Evolutionary conservation across 2,113 vertebrate species (phyloP).

Genomic region (Mystacornis crossleyi): DNA sequence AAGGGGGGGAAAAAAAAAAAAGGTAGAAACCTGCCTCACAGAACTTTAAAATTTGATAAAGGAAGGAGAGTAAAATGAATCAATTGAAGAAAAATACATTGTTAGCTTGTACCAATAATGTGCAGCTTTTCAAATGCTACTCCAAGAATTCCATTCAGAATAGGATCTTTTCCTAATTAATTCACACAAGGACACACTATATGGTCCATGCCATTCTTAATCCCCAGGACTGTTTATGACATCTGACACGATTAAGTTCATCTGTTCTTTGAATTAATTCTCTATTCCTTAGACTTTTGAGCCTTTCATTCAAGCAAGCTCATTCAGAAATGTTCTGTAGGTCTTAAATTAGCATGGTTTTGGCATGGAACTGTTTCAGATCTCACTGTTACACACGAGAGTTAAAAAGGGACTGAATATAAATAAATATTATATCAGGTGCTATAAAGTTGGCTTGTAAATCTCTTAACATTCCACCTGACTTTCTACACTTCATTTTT

Average conservation of each 20-base stretch:
- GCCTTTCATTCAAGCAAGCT: not conserved
- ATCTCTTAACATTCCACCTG: not conserved
- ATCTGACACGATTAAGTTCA: not conserved
- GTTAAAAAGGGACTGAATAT: not conserved
- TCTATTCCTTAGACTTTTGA: not conserved
- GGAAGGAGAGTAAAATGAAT: not conserved
- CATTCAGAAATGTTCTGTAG: not conserved
- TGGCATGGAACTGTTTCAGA: not conserved
- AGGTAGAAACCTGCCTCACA: rapidly evolving
- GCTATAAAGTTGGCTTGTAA: not conserved
- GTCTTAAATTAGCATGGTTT: not conserved
- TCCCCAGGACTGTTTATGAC: not conserved
- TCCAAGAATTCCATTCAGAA: not conserved
- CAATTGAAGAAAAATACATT: not conserved
- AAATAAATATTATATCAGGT: not conserved
- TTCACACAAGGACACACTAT: not conserved
- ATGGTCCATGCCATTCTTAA: not conserved
- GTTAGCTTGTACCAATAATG: not conserved
- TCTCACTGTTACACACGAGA: not conserved
- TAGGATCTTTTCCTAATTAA: not conserved
- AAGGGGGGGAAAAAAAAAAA: too few relatives aligned
- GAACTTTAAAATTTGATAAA: not conserved
- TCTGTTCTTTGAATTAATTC: not conserved
- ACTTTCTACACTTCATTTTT: not conserved
- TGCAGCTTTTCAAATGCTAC: not conserved